These are phyloP conservation scores for Sesamia inferens DNA, from an alignment of 2,888 invertebrate genomes.

Conservation along the genomic window DNA sequence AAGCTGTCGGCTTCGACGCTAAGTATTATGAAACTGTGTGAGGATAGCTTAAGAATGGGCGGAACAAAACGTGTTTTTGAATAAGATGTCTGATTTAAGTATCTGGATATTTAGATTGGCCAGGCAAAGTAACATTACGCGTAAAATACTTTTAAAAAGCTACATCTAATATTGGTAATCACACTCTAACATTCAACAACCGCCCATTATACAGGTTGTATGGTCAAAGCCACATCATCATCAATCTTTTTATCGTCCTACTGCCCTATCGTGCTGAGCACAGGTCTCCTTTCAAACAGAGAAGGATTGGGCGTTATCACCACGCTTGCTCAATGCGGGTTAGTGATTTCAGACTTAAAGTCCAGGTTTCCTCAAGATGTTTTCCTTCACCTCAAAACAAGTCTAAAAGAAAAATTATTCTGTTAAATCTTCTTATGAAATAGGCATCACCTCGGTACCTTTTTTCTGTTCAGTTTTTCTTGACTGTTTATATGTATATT, in stretches of 20 bases:
- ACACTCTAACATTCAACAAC: neutral
- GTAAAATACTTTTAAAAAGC: neutral
- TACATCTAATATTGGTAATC: neutral
- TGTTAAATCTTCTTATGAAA: neutral
- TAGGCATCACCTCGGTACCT: too few species aligned
- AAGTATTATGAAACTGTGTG: constrained; percentile 61
- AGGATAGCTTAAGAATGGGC: constrained; percentile 50
- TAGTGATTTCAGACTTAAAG: too few species aligned
- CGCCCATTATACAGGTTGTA: neutral
- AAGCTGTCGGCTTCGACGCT: constrained; percentile 59
- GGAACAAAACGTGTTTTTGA: constrained; percentile 31
- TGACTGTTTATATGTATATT: too few species aligned
- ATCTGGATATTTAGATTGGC: neutral
- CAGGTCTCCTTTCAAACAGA: too few species aligned
- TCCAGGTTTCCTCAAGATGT: too few species aligned
- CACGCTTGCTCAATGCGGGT: too few species aligned
- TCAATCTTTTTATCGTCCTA: too few species aligned
- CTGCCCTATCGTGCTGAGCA: too few species aligned
- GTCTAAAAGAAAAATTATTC: neutral
- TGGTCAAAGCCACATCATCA: too few species aligned
- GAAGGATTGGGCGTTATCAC: too few species aligned
- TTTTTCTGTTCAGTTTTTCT: too few species aligned
- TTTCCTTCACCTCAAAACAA: too few species aligned
- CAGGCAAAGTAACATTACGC: neutral
- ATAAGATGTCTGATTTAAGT: constrained; percentile 48